Conservation (phyloP, 2,113 vertebrate species). For the Nansenia antarctica region DNA sequence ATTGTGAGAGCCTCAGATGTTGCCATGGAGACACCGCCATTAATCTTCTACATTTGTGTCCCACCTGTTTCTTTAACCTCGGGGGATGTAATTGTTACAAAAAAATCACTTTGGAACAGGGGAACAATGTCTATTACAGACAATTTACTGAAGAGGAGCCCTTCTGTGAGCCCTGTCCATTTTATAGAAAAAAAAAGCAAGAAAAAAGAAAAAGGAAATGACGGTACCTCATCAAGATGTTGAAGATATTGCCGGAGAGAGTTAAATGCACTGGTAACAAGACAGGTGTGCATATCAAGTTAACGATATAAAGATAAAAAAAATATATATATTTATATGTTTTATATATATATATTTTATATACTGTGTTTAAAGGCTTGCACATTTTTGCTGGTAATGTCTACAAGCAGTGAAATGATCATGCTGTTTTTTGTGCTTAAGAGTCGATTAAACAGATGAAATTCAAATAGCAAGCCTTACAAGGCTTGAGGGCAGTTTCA, state of each 20-base stretch:
- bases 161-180: background rate
- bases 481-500: no score
- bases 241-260: no score
- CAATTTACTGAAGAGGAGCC: background rate
- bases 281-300: no score
- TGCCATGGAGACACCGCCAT: slow-evolving; percentile 8
- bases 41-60: background rate
- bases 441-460: no score
- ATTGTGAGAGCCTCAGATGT: slow-evolving; percentile 2
- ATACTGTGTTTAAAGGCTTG: background rate
- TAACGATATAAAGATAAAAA: background rate
- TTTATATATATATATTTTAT: no score
- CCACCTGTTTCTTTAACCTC: slow-evolving; percentile 3
- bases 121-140: background rate
- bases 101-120: background rate
- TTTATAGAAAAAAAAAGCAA: background rate
- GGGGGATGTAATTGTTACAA: background rate
- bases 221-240: no score
- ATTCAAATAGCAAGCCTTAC: no score
- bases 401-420: background rate
- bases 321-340: no score
- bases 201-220: no score
- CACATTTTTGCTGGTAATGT: background rate
- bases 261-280: no score
- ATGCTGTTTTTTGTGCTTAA: no score